phyloP scores from a whole-genome alignment of 1,140 invertebrate species.

The Tetramorium alpestre region DNA sequence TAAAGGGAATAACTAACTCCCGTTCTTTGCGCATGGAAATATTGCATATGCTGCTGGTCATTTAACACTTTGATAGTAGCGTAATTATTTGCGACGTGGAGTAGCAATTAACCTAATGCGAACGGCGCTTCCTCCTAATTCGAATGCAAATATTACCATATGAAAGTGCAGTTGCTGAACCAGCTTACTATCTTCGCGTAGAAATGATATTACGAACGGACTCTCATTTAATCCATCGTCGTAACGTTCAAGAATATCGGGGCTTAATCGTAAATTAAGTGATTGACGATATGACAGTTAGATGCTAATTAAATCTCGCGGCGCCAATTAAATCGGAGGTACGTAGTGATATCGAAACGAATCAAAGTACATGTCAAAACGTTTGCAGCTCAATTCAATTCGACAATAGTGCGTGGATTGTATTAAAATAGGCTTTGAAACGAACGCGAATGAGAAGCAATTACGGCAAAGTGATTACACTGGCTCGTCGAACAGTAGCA shows the following conservation, averaged over 20 bases:
- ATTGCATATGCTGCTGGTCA: constrained; percentile 2
- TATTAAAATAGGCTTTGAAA: constrained; percentile 52
- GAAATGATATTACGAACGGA: constrained; percentile 20
- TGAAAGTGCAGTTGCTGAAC: constrained; percentile 49
- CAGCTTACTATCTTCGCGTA: constrained; percentile 36
- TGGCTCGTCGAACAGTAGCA: constrained; percentile 37
- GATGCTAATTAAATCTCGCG: constrained; percentile 37
- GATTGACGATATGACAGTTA: constrained; percentile 12
- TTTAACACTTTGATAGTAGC: constrained; percentile 30
- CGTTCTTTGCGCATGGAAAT: background rate
- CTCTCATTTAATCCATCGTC: constrained; percentile 4
- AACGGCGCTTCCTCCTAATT: constrained; percentile 15
- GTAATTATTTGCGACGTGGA: constrained; percentile 55
- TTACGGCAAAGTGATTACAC: constrained; percentile 54
- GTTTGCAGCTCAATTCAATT: constrained; percentile 30
- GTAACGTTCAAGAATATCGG: constrained; percentile 10
- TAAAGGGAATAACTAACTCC: constrained; percentile 9
- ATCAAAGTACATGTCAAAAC: constrained; percentile 35
- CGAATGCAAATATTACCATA: constrained; percentile 55
- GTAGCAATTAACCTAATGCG: constrained; percentile 56
- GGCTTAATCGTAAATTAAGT: constrained; percentile 44
- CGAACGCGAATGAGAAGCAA: constrained; percentile 39
- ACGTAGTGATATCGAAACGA: background rate
- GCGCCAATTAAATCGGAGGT: constrained; percentile 23
- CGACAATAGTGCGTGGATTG: constrained; percentile 43